phyloP scores from a whole-genome alignment of 2,797 vertebrate genomes.

The Sphenodon punctatus region DNA sequence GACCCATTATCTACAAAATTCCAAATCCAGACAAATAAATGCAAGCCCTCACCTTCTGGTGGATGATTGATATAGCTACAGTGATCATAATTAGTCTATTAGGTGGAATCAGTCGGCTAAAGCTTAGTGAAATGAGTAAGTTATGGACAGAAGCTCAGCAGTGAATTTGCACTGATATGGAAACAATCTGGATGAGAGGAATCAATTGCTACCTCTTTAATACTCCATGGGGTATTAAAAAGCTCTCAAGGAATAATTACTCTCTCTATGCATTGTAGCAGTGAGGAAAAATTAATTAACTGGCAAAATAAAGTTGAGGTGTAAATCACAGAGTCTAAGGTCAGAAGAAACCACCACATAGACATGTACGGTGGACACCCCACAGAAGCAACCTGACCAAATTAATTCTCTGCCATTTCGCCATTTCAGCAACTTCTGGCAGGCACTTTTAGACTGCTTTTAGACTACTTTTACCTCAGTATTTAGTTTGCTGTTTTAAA shows the following conservation, averaged over 20 bases:
- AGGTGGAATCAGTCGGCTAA: conserved; percentile 30
- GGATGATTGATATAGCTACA: conserved; percentile 53
- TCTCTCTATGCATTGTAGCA: neutral
- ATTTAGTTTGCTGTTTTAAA: too few relatives aligned
- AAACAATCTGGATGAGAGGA: conserved; percentile 43
- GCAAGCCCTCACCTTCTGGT: neutral
- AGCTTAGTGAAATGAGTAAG: conserved; percentile 21
- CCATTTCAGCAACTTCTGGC: too few relatives aligned
- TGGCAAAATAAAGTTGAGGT: neutral
- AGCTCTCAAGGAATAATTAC: conserved; percentile 47
- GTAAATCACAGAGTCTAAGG: too few relatives aligned
- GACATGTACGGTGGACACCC: too few relatives aligned
- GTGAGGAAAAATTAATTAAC: neutral
- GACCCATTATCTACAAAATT: conserved; percentile 21
- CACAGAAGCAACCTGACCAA: too few relatives aligned
- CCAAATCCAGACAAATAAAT: conserved; percentile 46
- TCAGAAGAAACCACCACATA: too few relatives aligned
- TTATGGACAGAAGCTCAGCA: neutral
- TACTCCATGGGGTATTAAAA: conserved; percentile 56
- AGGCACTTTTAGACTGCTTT: too few relatives aligned
- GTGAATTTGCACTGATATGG: conserved; percentile 25
- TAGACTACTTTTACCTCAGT: too few relatives aligned
- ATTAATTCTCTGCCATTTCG: too few relatives aligned
- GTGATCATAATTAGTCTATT: conserved; percentile 36
- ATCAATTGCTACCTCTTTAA: conserved; percentile 45